These are phyloP conservation scores for Pterostichus madidus DNA, from an alignment of 2,888 invertebrate species.

Conservation along the genomic window DNA sequence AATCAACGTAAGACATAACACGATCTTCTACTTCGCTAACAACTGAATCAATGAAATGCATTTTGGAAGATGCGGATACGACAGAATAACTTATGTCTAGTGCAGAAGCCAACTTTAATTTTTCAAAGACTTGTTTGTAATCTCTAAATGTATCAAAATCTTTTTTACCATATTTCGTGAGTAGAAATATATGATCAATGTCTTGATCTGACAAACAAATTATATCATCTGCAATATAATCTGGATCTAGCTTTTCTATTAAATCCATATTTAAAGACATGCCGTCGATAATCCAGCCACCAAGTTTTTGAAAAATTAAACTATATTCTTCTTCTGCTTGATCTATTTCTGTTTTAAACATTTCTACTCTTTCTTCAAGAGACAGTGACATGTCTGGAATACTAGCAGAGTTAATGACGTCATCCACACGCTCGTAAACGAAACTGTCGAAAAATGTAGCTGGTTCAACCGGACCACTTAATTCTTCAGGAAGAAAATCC, in stretches of 20 bases:
- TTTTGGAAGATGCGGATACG: background rate
- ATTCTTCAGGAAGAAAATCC: constrained; percentile 76
- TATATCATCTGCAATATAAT: constrained; percentile 80
- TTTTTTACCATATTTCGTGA: constrained; percentile 71
- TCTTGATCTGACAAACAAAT: constrained; percentile 79
- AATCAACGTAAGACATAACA: constrained; percentile 46
- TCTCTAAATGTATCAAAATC: constrained; percentile 71
- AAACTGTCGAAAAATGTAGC: constrained; percentile 76
- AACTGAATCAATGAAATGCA: constrained; percentile 35
- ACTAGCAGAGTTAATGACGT: constrained; percentile 76
- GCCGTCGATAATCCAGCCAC: constrained; percentile 82
- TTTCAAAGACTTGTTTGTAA: constrained; percentile 72
- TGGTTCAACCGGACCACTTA: constrained; percentile 72
- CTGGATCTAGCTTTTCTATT: constrained; percentile 78
- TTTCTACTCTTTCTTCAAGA: constrained; percentile 77
- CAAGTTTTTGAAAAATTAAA: constrained; percentile 73
- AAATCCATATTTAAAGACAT: constrained; percentile 79
- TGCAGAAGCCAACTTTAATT: constrained; percentile 10
- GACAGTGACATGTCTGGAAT: constrained; percentile 77
- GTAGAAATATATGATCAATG: constrained; percentile 75
- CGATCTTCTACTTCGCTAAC: constrained; percentile 16
- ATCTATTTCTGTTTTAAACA: constrained; percentile 75
- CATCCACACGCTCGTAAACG: constrained; percentile 78
- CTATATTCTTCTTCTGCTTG: constrained; percentile 75
- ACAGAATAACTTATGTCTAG: background rate